phyloP scores from a whole-genome alignment of 2,797 vertebrate species.

The Sardinella longiceps region DNA sequence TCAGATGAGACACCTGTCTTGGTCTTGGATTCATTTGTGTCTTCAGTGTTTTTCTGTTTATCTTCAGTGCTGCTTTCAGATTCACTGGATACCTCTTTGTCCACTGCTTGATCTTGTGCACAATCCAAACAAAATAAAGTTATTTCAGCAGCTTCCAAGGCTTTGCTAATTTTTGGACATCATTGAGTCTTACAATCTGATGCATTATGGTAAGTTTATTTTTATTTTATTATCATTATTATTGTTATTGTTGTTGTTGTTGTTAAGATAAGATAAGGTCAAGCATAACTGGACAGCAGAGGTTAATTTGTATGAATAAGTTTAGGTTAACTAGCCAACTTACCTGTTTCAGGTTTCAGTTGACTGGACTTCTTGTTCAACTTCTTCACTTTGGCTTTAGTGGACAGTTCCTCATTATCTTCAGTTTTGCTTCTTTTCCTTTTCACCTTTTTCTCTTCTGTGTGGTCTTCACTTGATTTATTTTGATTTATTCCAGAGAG shows the following conservation, averaged over 20 bases:
- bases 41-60: not conserved
- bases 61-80: not conserved
- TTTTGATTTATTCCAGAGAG: constrained; percentile 46
- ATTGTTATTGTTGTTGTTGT: too few species aligned
- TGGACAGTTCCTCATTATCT: not conserved
- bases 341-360: not conserved
- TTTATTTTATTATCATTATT: not conserved
- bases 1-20: not conserved
- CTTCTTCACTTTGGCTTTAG: not conserved
- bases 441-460: not conserved
- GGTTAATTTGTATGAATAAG: too few species aligned
- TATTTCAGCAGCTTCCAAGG: too few species aligned
- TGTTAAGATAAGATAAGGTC: too few species aligned
- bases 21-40: constrained; percentile 16
- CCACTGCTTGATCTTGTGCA: not conserved
- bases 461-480: constrained; percentile 33
- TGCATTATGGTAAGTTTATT: too few species aligned
- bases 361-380: not conserved
- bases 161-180: too few species aligned
- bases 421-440: not conserved
- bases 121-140: not conserved
- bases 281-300: too few species aligned
- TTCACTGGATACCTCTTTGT: not conserved
- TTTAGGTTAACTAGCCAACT: too few species aligned
- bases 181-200: too few species aligned